Conservation (phyloP, 1,140 invertebrate species). For the Littorina saxatilis region DNA sequence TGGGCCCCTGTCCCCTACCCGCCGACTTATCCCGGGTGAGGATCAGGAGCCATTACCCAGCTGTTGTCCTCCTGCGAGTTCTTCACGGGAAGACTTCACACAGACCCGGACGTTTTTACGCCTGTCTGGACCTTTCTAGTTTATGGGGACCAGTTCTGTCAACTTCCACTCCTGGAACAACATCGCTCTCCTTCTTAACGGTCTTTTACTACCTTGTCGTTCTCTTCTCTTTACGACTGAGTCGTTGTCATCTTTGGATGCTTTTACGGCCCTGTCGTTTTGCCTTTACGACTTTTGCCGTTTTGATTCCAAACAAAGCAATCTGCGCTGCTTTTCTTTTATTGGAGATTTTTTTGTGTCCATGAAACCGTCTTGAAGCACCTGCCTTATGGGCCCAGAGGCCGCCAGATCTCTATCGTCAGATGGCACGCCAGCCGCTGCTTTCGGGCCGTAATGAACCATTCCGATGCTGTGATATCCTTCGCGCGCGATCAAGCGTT, state of each 20-base stretch:
- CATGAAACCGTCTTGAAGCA: too few relatives aligned
- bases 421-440: too few relatives aligned
- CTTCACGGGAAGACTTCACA: neutral
- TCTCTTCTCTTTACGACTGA: too few relatives aligned
- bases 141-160: constrained; percentile 9
- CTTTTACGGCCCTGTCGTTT: too few relatives aligned
- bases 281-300: too few relatives aligned
- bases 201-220: neutral
- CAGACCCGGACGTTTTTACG: neutral
- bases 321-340: neutral
- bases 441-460: too few relatives aligned
- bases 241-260: too few relatives aligned
- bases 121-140: neutral
- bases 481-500: too few relatives aligned
- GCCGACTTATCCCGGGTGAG: neutral
- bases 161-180: neutral
- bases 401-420: too few relatives aligned
- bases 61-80: neutral
- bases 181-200: neutral
- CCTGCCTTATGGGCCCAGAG: too few relatives aligned
- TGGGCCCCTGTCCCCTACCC: neutral
- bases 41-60: constrained; percentile 16
- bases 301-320: constrained; percentile 12
- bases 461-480: too few relatives aligned
- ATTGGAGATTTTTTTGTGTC: too few relatives aligned